Conservation (phyloP, 2,888 invertebrate genomes). For the Caenorhabditis afra region DNA sequence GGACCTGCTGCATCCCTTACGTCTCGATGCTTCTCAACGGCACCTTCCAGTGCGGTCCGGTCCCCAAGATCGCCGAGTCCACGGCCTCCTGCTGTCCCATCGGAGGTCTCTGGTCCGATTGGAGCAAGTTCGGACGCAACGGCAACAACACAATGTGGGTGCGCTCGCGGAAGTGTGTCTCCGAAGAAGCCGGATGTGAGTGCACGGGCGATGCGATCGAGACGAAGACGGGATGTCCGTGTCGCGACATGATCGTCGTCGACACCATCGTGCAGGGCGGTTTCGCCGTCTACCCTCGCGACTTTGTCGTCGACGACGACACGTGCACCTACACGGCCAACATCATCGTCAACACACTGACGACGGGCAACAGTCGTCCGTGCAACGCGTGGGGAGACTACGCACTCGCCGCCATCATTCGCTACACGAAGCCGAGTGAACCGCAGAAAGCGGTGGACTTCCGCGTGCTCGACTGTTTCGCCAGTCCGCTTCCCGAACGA, state of each 20-base stretch:
- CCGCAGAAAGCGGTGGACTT: background rate
- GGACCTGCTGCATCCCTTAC: conserved; percentile 25
- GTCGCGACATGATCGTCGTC: conserved; percentile 4
- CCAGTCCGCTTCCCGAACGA: no score
- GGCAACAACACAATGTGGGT: conserved; percentile 3
- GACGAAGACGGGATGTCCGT: background rate
- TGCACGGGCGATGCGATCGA: background rate
- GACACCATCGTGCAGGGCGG: background rate
- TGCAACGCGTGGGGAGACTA: background rate
- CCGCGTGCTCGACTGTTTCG: background rate
- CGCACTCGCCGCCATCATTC: background rate
- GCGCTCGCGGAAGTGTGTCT: conserved; percentile 1
- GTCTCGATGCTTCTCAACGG: conserved; percentile 28
- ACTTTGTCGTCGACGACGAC: background rate
- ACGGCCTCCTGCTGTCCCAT: conserved; percentile 2
- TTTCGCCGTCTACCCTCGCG: background rate
- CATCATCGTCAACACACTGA: background rate
- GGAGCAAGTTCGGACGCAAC: conserved; percentile 1
- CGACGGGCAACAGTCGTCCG: background rate
- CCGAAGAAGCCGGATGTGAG: conserved; percentile 8
- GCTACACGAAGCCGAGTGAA: background rate
- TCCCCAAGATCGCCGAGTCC: conserved; percentile 1
- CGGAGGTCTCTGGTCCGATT: conserved; percentile 8
- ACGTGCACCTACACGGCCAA: background rate
- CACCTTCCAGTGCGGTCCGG: conserved; percentile 21